Percentiles rank a stretch among this genome's conserved stretches.
phyloP scores from a whole-genome alignment of 2,113 vertebrate genomes.

The Myocastor coypus region DNA sequence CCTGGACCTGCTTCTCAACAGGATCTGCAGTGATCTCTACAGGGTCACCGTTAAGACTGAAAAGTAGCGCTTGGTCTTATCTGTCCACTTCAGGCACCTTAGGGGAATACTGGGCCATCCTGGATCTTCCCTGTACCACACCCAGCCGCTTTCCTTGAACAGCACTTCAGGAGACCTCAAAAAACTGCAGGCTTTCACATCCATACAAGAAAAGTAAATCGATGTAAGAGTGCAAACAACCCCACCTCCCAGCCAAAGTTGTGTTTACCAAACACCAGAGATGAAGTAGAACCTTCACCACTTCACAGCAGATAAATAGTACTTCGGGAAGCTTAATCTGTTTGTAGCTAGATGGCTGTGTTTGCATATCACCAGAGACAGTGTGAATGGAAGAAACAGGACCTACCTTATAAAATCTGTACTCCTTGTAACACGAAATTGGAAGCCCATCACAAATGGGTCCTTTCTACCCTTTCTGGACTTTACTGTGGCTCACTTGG shows the following conservation, averaged over 20 bases:
- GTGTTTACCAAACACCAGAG: neutral
- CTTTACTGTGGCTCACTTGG: neutral
- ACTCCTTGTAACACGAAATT: neutral
- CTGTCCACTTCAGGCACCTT: neutral
- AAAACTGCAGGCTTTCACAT: neutral
- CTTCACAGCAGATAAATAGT: neutral
- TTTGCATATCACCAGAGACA: neutral
- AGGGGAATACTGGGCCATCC: neutral
- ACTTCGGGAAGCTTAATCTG: neutral
- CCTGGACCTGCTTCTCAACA: neutral
- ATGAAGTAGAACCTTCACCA: neutral
- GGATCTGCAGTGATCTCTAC: neutral
- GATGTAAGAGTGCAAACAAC: neutral
- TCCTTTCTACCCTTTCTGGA: neutral
- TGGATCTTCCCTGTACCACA: neutral
- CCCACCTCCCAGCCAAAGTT: neutral
- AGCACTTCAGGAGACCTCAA: neutral
- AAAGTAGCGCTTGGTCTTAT: neutral
- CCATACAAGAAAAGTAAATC: neutral
- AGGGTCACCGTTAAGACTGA: neutral
- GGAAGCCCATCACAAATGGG: neutral
- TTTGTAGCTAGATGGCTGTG: neutral
- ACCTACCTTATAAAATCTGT: neutral
- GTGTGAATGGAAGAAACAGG: neutral
- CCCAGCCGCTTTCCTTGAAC: neutral